A percentile compares a stretch with the other conserved stretches of the same genome.
phyloP scores from a whole-genome alignment of 2,888 invertebrate species.

The Trypoxylon attenuatum region DNA sequence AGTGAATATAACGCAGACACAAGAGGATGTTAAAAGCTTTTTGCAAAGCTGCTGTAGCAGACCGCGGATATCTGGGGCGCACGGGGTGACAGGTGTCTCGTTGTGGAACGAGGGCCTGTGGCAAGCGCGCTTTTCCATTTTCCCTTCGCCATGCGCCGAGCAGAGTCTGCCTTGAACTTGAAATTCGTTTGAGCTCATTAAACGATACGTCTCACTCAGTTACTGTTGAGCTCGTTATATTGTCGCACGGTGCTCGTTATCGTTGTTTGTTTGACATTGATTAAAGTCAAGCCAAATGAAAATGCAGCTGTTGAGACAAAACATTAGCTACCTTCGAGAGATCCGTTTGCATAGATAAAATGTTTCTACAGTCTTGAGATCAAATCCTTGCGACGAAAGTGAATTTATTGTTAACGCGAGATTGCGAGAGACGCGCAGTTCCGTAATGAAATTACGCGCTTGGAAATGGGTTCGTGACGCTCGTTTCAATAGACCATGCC shows the following conservation, averaged over 20 bases:
- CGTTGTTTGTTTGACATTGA: conserved; percentile 41
- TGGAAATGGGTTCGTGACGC: too few species aligned
- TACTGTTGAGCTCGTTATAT: conserved; percentile 21
- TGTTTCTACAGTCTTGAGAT: too few species aligned
- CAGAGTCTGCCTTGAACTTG: conserved; percentile 48
- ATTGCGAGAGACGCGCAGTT: too few species aligned
- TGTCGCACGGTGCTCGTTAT: conserved; percentile 26
- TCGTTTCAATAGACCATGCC: too few species aligned
- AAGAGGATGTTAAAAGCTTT: conserved; percentile 20
- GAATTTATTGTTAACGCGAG: too few species aligned
- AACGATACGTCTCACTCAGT: conserved; percentile 11
- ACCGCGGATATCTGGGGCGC: neutral
- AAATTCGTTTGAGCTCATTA: conserved; percentile 2
- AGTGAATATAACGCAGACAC: conserved; percentile 21
- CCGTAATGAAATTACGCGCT: too few species aligned
- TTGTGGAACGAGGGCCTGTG: neutral
- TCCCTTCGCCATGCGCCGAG: neutral
- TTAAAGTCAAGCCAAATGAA: too few species aligned
- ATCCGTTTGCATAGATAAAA: too few species aligned
- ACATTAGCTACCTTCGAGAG: too few species aligned
- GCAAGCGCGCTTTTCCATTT: neutral
- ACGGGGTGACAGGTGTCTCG: conserved; percentile 37
- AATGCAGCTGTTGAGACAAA: too few species aligned
- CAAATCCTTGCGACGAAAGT: too few species aligned
- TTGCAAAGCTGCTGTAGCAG: conserved; percentile 5